Percentiles rank a stretch among this genome's conserved stretches.
Evolutionary conservation across 2,113 vertebrate species (phyloP).

Genomic region (Chloropsis cyanopogon): DNA sequence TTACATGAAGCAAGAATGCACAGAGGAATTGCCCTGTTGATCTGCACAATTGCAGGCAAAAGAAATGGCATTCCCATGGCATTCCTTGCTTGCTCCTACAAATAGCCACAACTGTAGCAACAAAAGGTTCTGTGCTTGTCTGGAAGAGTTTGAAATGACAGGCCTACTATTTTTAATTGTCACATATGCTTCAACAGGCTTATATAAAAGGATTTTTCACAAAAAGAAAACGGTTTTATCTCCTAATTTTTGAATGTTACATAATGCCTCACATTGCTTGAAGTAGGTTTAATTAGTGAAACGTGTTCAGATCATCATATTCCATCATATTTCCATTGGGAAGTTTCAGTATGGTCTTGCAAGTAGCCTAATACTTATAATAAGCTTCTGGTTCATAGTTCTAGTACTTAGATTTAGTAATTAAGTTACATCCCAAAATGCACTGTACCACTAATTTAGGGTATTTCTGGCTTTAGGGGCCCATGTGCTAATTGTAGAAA

Average conservation of each 20-base stretch:
- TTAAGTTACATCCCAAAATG: conserved; percentile 25
- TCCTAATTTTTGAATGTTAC: not conserved
- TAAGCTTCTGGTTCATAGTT: not conserved
- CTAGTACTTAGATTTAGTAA: not conserved
- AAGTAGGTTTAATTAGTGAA: not conserved
- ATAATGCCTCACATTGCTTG: not conserved
- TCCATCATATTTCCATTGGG: not conserved
- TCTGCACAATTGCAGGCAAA: not conserved
- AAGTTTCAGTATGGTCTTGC: not conserved
- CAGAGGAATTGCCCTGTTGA: not conserved
- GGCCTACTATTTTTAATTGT: not conserved
- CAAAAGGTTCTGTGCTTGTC: not conserved
- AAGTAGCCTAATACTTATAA: not conserved
- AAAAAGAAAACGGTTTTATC: not conserved
- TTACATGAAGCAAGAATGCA: accelerated
- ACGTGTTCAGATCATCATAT: not conserved
- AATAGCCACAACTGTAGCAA: not conserved
- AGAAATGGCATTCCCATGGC: not conserved
- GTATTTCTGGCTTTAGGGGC: conserved; percentile 14
- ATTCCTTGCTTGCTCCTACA: not conserved
- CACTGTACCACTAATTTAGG: not conserved
- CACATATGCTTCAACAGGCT: not conserved
- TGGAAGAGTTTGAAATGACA: not conserved
- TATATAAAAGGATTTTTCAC: not conserved
- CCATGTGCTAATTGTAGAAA: conserved; percentile 16